A percentile compares a stretch with the other conserved stretches of the same genome.
phyloP scores from a whole-genome alignment of 2,797 vertebrate species.

The Otus scops region DNA sequence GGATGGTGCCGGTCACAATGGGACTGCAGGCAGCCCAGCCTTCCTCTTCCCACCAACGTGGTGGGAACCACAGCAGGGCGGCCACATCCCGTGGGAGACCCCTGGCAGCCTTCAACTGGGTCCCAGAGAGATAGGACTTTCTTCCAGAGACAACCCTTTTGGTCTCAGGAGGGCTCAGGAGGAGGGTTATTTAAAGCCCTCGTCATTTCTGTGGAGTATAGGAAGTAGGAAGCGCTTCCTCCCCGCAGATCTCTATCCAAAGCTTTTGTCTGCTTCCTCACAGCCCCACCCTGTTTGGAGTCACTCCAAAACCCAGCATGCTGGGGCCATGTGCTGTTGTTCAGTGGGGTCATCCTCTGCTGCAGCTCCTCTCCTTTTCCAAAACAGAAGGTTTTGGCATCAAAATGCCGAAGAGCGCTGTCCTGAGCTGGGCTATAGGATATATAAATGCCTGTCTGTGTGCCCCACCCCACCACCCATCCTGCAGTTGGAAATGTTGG shows the following conservation, averaged over 20 bases:
- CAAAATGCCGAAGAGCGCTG: not conserved
- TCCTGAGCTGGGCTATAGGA: not conserved
- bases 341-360: not conserved
- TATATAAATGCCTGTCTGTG: not conserved
- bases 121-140: not conserved
- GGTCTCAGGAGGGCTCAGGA: not conserved
- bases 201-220: not conserved
- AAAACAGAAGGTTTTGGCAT: not conserved
- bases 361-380: not conserved
- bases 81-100: not conserved
- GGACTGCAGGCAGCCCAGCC: not conserved
- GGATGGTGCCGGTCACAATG: not conserved
- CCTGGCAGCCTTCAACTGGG: fast-evolving
- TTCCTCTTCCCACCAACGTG: not conserved
- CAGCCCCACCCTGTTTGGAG: constrained; percentile 50
- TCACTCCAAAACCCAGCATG: not conserved
- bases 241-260: constrained; percentile 22
- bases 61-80: fast-evolving
- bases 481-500: not conserved
- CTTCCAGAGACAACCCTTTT: not conserved
- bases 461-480: not conserved
- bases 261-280: constrained; percentile 47
- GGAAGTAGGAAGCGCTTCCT: constrained; percentile 64
- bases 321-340: not conserved
- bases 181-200: constrained; percentile 53